phyloP scores from a whole-genome alignment of 2,113 vertebrate species.

The Alaudala cheleensis region DNA sequence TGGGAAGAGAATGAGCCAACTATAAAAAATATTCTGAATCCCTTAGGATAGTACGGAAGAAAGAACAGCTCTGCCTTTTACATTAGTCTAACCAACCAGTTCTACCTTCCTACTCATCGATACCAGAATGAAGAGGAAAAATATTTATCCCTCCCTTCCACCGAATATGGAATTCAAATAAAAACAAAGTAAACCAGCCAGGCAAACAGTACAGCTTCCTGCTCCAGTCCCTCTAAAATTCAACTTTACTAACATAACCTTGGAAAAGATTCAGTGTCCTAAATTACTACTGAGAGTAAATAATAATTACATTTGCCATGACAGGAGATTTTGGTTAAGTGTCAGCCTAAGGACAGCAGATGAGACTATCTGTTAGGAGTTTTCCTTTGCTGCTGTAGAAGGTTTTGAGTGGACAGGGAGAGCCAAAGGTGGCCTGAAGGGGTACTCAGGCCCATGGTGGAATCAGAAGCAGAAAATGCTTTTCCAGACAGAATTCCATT shows the following conservation, averaged over 20 bases:
- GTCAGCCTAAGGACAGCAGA: slow-evolving; percentile 49
- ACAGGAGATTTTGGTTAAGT: slow-evolving; percentile 12
- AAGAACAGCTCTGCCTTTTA: not conserved
- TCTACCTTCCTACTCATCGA: not conserved
- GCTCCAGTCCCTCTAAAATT: not conserved
- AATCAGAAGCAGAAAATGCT: not conserved
- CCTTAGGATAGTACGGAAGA: not conserved
- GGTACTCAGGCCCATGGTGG: not conserved
- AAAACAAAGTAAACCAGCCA: slow-evolving; percentile 24
- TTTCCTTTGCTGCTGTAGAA: not conserved
- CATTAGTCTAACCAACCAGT: not conserved
- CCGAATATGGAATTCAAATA: slow-evolving; percentile 33
- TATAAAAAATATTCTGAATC: not conserved
- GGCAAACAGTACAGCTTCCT: slow-evolving; percentile 45
- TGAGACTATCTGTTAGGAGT: not conserved
- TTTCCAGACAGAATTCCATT: not conserved
- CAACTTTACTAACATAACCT: slow-evolving; percentile 19
- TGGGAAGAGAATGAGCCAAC: not conserved
- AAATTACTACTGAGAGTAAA: slow-evolving; percentile 45
- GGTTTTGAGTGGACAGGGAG: not conserved
- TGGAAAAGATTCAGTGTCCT: slow-evolving; percentile 37
- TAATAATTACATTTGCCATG: slow-evolving; percentile 29
- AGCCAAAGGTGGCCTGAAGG: not conserved
- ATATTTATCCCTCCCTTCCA: slow-evolving; percentile 7
- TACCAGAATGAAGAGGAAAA: slow-evolving; percentile 9